Base-by-base conservation (phyloP, 2,113 vertebrate species). In the Pelecanoides urinatrix region DNA sequence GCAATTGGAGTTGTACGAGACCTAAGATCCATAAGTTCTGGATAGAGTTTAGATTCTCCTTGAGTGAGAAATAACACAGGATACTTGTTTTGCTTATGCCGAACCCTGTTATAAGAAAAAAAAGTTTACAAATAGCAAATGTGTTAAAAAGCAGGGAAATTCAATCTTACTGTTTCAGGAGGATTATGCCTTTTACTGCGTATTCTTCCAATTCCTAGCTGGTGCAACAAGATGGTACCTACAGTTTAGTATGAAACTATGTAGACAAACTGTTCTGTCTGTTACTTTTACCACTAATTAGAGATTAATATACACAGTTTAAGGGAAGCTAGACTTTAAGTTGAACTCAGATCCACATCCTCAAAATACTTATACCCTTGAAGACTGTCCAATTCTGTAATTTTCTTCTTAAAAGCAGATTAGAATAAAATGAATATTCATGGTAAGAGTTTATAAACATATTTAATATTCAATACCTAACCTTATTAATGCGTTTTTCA, bases 31-130 rank as follows among this genome's bases (percentile, higher is more conserved):
- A 99, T 99, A 19, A 99, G 96, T 92, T 99, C 99, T 32, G 99
- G 99, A 55, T 99, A 99, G 83, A 97, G 96, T 2, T 98, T 95
- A 20, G 99, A 99, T 86, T 99, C 98, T 45, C 99, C 99, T 98
- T 99, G 99, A 81, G 99, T 99, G 88, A 99, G 98, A 96, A 99
- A 99, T 59, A 99, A 98, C 97, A 99, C 99, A 42, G 99, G 99
- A 77, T 99, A 99, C 96, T 99, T 99, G 97, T 99, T 99, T 79
- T 99, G 99, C 96, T 99, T 99, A 12, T 98, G 98, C 18, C 99
- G 98, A 92, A 99, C 98, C 99, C 99, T 99, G 92, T n/a, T 85
- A 88, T 45, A 58, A 29, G 94, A 81, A 66, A 20, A 40, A 30
- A 20, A 40, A 30, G 26, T 22, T 8, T 3, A 3, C 45, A 59